A percentile compares a stretch with the other conserved stretches of the same genome.
Evolutionary conservation across 2,888 invertebrate species (phyloP).

Genomic region (Marasmarcha lunaedactyla): DNA sequence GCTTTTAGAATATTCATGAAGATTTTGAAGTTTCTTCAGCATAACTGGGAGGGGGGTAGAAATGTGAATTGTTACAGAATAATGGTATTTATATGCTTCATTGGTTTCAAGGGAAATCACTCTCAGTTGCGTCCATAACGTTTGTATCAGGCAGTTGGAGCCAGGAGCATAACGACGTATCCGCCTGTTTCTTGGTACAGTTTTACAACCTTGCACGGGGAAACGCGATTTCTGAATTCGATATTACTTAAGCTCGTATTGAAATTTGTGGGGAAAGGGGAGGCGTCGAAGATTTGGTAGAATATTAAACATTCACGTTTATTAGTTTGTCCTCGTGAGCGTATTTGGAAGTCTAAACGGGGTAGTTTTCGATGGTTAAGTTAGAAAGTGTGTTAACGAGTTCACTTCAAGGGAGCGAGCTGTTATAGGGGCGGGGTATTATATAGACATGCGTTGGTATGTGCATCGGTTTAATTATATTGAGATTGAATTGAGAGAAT

Average conservation of each 20-base stretch:
- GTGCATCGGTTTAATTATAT: no score
- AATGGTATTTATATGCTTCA: constrained; percentile 69
- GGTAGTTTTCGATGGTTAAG: constrained; percentile 57
- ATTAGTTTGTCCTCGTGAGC: constrained; percentile 61
- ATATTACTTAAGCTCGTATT: constrained; percentile 59
- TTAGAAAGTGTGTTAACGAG: constrained; percentile 64
- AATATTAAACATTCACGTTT: constrained; percentile 69
- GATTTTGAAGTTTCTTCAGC: constrained; percentile 36
- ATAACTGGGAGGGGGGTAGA: constrained; percentile 38
- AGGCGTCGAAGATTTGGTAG: constrained; percentile 46
- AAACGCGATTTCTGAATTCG: constrained; percentile 33
- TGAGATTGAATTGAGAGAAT: no score
- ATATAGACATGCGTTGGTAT: no score
- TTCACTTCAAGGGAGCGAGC: constrained; percentile 25
- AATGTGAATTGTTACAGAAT: constrained; percentile 63
- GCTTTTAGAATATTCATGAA: constrained; percentile 31
- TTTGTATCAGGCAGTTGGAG: constrained; percentile 27
- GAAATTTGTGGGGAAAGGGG: constrained; percentile 39
- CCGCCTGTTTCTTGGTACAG: constrained; percentile 15
- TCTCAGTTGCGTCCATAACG: constrained; percentile 56
- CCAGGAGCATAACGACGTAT: constrained; percentile 14
- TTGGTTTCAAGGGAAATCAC: constrained; percentile 70
- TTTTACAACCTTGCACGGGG: constrained; percentile 29
- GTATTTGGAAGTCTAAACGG: constrained; percentile 61
- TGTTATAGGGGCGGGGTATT: no score